These are phyloP conservation scores for Calliphora vomitoria DNA, from an alignment of 2,888 invertebrate species.

Conservation along the genomic window DNA sequence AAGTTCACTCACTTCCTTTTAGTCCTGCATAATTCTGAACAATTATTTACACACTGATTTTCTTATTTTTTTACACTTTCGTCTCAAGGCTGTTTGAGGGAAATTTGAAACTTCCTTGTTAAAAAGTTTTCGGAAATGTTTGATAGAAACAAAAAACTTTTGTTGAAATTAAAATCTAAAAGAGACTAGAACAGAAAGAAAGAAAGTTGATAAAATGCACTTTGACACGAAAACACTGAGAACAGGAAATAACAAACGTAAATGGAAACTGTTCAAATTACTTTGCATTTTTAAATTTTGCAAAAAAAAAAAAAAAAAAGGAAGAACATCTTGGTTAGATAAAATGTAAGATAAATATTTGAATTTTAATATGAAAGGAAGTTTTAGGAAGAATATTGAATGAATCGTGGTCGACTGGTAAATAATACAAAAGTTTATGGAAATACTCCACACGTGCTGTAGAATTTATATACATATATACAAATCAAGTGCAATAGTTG, in stretches of 20 bases:
- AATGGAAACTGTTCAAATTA: conserved; percentile 60
- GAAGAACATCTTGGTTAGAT: background rate
- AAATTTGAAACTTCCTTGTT: conserved; percentile 60
- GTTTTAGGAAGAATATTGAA: background rate
- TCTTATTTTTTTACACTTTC: background rate
- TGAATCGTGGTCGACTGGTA: too few relatives aligned
- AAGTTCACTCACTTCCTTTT: background rate
- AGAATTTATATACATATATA: too few relatives aligned
- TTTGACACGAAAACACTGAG: conserved; percentile 54
- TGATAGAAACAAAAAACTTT: conserved; percentile 40
- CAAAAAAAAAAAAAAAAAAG: background rate
- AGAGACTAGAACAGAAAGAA: background rate
- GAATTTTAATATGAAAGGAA: background rate
- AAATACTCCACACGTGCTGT: too few relatives aligned
- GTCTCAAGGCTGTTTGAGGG: conserved; percentile 36
- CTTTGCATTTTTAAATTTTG: conserved; percentile 6
- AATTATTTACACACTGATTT: conserved; percentile 22
- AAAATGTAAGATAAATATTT: background rate
- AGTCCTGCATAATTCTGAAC: background rate
- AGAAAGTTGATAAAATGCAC: conserved; percentile 35
- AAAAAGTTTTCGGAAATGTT: conserved; percentile 60
- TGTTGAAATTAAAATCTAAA: conserved; percentile 20
- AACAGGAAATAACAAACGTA: conserved; percentile 55
- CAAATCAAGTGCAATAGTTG: too few relatives aligned
- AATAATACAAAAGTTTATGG: too few relatives aligned